phyloP scores from a whole-genome alignment of 1,140 invertebrate genomes.

The Andricus grossulariae region DNA sequence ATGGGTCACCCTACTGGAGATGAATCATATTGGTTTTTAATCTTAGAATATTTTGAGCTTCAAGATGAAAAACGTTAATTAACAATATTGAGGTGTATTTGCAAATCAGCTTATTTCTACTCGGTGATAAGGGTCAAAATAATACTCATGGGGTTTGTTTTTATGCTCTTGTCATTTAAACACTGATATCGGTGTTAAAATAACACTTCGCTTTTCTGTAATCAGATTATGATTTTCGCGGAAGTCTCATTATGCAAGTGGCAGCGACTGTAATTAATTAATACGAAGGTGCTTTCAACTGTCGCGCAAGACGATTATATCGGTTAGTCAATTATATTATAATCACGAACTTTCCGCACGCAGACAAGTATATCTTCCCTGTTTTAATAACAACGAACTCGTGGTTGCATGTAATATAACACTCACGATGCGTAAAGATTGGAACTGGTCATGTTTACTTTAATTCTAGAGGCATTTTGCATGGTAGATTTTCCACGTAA shows the following conservation, averaged over 20 bases:
- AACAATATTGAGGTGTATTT: too few relatives aligned
- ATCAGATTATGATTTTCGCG: neutral
- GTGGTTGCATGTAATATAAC: neutral
- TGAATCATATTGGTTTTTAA: too few relatives aligned
- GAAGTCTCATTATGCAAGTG: neutral
- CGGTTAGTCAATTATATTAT: neutral
- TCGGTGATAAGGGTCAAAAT: too few relatives aligned
- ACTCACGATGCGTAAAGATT: neutral
- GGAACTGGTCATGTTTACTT: neutral
- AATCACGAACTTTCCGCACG: neutral
- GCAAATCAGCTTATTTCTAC: too few relatives aligned
- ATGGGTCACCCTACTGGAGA: too few relatives aligned
- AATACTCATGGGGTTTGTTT: too few relatives aligned
- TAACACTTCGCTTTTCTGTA: too few relatives aligned
- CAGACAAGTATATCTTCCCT: conserved; percentile 23
- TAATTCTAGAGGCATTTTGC: neutral
- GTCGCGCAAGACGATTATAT: conserved; percentile 3
- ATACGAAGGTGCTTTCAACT: neutral
- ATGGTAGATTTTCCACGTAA: too few relatives aligned
- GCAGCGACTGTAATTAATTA: neutral
- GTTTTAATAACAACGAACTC: conserved; percentile 10
- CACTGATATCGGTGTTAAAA: too few relatives aligned
- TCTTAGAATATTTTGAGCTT: too few relatives aligned
- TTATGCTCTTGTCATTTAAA: too few relatives aligned
- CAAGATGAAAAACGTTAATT: too few relatives aligned